phyloP scores from a whole-genome alignment of 2,113 vertebrate species.

The Gymnorhina tibicen region DNA sequence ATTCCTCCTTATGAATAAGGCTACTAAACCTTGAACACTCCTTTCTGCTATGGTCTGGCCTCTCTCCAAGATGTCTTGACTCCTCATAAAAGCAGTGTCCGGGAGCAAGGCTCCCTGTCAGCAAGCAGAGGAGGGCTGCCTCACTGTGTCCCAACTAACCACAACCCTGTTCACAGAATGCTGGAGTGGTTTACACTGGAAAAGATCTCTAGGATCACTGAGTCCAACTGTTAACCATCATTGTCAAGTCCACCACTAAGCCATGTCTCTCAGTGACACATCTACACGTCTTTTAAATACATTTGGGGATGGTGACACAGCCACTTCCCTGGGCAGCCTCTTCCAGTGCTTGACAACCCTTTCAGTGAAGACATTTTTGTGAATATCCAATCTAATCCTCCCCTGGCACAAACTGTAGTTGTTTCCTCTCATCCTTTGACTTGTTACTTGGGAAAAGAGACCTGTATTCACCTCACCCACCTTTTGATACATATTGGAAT shows the following conservation, averaged over 20 bases:
- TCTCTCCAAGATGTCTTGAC: neutral
- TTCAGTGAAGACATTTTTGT: neutral
- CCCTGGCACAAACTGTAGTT: neutral
- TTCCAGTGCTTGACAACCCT: neutral
- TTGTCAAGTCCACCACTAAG: neutral
- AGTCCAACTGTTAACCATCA: neutral
- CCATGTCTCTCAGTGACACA: neutral
- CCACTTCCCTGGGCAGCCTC: neutral
- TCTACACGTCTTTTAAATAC: neutral
- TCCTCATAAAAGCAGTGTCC: neutral
- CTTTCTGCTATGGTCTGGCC: neutral
- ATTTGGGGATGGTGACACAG: neutral
- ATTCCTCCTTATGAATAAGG: neutral
- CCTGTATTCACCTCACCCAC: rapidly evolving
- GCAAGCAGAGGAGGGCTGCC: neutral
- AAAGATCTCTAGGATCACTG: neutral
- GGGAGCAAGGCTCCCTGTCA: neutral
- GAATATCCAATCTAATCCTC: neutral
- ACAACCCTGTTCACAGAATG: neutral
- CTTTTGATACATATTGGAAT: rapidly evolving
- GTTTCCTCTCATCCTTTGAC: neutral
- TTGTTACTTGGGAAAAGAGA: neutral
- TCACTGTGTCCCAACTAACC: neutral
- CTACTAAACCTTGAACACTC: neutral
- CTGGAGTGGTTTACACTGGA: neutral